These are phyloP conservation scores for Characodon lateralis DNA, from an alignment of 2,797 vertebrate species.

Conservation along the genomic window DNA sequence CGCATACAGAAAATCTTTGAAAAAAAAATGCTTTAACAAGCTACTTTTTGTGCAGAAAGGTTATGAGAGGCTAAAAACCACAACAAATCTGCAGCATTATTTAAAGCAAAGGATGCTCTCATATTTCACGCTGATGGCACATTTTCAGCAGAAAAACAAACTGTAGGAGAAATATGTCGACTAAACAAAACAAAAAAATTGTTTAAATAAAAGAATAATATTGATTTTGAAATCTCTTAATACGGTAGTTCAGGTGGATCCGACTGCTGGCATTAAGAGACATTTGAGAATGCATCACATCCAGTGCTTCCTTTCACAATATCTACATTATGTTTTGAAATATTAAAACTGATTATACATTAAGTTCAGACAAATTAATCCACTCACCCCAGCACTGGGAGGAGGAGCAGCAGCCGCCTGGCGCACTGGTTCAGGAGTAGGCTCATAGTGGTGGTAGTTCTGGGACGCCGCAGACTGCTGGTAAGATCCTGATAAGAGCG, in stretches of 20 bases:
- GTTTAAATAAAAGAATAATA: not conserved
- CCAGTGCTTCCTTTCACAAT: not conserved
- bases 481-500: conserved; percentile 50
- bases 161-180: not conserved
- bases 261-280: no score
- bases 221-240: not conserved
- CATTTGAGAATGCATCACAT: no score
- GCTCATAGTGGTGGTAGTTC: conserved; percentile 77
- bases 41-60: not conserved
- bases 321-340: no score
- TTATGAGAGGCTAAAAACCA: not conserved
- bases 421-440: conserved; percentile 71
- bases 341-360: no score
- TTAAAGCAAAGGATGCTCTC: not conserved
- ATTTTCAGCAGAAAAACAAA: not conserved
- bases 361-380: no score
- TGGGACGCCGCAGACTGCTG: conserved; percentile 70
- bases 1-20: no score
- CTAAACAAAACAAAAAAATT: not conserved
- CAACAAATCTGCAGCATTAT: not conserved
- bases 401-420: conserved; percentile 73
- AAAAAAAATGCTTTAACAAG: not conserved
- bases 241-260: not conserved
- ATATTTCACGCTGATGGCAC: not conserved
- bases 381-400: conserved; percentile 73